Percentiles rank a stretch among this genome's conserved stretches.
Evolutionary conservation across 2,797 vertebrate species (phyloP).

Genomic region (Nyctalus aviator): DNA sequence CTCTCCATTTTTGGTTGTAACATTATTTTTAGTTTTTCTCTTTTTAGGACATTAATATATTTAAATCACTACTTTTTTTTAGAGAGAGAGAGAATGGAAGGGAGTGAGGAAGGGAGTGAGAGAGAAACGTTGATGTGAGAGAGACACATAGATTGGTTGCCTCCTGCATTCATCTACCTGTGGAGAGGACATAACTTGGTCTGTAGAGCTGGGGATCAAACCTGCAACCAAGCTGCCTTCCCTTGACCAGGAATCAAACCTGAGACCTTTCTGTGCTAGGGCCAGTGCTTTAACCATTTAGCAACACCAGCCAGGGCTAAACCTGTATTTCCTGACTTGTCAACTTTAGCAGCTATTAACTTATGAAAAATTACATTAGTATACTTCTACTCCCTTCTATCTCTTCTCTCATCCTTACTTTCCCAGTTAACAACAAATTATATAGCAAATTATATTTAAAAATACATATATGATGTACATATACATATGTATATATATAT

Average conservation of each 20-base stretch:
- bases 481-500: neutral
- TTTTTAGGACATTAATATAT: neutral
- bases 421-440: conserved; percentile 25
- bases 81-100: no score
- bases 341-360: neutral
- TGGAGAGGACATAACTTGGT: no score
- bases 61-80: neutral
- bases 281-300: no score
- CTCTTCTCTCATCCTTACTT: neutral
- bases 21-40: conserved; percentile 56
- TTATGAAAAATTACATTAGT: conserved; percentile 44
- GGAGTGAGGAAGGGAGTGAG: no score
- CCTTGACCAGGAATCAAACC: no score
- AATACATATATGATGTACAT: neutral
- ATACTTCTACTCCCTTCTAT: neutral
- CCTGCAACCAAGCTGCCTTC: no score
- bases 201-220: no score
- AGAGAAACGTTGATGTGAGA: no score
- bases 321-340: conserved; percentile 7
- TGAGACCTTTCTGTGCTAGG: no score
- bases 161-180: no score
- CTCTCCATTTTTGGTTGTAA: neutral
- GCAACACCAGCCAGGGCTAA: neutral
- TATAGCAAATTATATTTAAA: conserved; percentile 6
- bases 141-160: no score